Percentiles rank a stretch among this genome's conserved stretches.
Conservation (phyloP, 2,888 invertebrate genomes). For the Eilema depressum region DNA sequence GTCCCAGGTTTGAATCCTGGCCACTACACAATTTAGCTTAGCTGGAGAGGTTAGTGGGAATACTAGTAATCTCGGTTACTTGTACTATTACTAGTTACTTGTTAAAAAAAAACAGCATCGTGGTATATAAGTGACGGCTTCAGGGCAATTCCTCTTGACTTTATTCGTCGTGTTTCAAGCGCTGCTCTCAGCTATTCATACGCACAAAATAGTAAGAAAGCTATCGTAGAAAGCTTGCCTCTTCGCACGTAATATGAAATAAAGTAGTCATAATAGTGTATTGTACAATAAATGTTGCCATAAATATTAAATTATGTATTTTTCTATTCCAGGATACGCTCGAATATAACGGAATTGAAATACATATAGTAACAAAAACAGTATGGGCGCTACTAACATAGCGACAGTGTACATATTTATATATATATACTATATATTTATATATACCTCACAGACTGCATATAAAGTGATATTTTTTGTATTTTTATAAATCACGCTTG, state of each 20-base stretch:
- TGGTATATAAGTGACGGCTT: too few species aligned
- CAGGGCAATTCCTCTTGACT: neutral
- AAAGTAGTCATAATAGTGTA: neutral
- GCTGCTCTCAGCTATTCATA: neutral
- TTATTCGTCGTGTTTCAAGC: neutral
- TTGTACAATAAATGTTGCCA: slow-evolving; percentile 3
- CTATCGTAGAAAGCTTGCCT: neutral
- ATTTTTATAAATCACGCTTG: slow-evolving; percentile 52
- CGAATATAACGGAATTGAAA: slow-evolving; percentile 81
- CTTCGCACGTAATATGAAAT: neutral
- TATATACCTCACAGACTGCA: slow-evolving; percentile 27
- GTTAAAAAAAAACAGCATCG: too few species aligned
- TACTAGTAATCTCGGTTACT: too few species aligned
- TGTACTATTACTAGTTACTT: too few species aligned
- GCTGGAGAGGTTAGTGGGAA: too few species aligned
- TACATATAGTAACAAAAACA: slow-evolving; percentile 77
- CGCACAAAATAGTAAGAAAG: neutral
- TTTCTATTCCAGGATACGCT: slow-evolving; percentile 81
- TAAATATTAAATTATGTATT: slow-evolving; percentile 48
- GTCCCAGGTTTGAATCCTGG: too few species aligned
- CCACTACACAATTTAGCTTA: too few species aligned
- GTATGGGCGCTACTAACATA: slow-evolving; percentile 79
- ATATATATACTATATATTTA: slow-evolving; percentile 9
- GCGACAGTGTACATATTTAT: slow-evolving; percentile 38
- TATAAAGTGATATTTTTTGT: slow-evolving; percentile 53